phyloP scores from a whole-genome alignment of 2,113 vertebrate species.

The Vidua chalybeata region DNA sequence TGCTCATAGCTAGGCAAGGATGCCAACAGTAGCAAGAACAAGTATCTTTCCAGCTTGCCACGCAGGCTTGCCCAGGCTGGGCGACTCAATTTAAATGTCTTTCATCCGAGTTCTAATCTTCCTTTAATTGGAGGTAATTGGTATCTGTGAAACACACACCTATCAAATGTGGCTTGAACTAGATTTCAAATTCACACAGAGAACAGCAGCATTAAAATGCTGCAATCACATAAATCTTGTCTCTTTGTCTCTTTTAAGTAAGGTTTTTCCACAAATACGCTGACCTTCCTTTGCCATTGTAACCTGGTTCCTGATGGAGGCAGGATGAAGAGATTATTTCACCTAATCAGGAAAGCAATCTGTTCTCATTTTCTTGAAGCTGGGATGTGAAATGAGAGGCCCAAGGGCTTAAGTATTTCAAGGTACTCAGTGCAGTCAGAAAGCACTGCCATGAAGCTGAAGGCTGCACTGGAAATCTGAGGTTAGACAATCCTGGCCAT shows the following conservation, averaged over 20 bases:
- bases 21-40: neutral
- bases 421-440: neutral
- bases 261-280: neutral
- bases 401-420: neutral
- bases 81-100: neutral
- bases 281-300: conserved; percentile 34
- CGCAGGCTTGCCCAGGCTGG: neutral
- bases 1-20: neutral
- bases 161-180: neutral
- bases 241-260: neutral
- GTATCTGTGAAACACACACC: neutral
- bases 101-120: neutral
- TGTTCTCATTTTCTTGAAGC: conserved; percentile 26
- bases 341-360: conserved; percentile 48
- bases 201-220: neutral
- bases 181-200: neutral
- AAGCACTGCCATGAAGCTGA: neutral
- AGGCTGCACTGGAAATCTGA: neutral
- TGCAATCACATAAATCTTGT: neutral
- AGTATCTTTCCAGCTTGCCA: neutral
- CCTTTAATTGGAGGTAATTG: neutral
- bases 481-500: neutral
- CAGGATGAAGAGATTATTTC: conserved; percentile 36
- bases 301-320: conserved; percentile 18
- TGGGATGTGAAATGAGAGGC: neutral